Evolutionary conservation across 2,113 vertebrate species (phyloP).

Genomic region (Atherinomorus stipes): DNA sequence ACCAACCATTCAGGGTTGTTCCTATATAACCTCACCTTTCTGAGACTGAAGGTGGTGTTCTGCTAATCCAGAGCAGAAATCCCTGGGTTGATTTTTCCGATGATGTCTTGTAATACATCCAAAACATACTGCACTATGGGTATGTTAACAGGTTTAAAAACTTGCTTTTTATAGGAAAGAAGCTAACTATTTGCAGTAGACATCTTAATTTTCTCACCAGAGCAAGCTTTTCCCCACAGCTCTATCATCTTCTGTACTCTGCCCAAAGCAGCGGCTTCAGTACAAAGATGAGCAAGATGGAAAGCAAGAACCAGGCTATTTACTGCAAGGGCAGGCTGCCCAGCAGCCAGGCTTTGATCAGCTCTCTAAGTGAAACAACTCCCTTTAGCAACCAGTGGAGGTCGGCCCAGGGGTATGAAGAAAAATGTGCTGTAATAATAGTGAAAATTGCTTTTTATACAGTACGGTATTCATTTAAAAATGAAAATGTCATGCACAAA

Average conservation of each 20-base stretch:
- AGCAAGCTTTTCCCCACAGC: constrained; percentile 32
- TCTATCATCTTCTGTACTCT: constrained; percentile 48
- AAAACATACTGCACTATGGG: background rate
- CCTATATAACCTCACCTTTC: background rate
- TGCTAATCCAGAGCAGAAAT: background rate
- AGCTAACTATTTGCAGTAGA: constrained; percentile 26
- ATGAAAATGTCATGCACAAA: background rate
- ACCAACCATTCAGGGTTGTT: background rate
- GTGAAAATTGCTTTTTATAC: background rate
- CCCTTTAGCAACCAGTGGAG: constrained; percentile 35
- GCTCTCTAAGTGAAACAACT: constrained; percentile 54
- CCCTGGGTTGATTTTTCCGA: background rate
- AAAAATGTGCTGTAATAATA: background rate
- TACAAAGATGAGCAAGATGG: constrained; percentile 51
- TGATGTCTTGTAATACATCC: background rate
- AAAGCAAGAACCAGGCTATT: constrained; percentile 45
- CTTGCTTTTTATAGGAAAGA: background rate
- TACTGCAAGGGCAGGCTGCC: constrained; percentile 50
- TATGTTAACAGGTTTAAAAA: background rate
- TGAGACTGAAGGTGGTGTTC: background rate
- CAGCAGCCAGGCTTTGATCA: constrained; percentile 69
- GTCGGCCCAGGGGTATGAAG: constrained; percentile 17
- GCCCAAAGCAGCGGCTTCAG: constrained; percentile 41
- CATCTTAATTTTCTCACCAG: constrained; percentile 45
- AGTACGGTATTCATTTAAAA: background rate